A percentile compares a stretch with the other conserved stretches of the same genome.
Conservation (phyloP, 2,888 invertebrate species). For the Entomobrya multifasciata region DNA sequence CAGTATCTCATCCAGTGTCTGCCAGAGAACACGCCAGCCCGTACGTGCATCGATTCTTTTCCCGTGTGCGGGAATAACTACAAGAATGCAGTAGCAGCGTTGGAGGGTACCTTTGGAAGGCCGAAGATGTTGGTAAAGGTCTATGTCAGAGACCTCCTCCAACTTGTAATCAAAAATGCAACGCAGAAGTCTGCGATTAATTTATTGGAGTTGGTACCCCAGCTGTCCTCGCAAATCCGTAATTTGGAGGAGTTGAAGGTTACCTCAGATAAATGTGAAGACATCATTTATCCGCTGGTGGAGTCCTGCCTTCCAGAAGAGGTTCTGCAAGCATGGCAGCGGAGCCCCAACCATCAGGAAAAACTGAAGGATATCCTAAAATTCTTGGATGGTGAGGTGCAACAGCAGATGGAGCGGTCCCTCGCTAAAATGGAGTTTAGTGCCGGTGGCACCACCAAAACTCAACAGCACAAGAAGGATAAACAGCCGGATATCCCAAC, state of each 20-base stretch:
- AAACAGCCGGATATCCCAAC: background rate
- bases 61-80: no score
- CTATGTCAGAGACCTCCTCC: slow-evolving; percentile 59
- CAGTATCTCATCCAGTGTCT: no score
- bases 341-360: background rate
- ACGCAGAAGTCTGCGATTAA: background rate
- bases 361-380: slow-evolving; percentile 3
- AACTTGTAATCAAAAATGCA: slow-evolving; percentile 24
- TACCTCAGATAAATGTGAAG: slow-evolving; percentile 23
- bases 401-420: background rate
- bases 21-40: no score
- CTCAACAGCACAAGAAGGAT: background rate
- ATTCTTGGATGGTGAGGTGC: slow-evolving; percentile 45
- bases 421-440: slow-evolving; percentile 21
- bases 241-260: slow-evolving; percentile 16
- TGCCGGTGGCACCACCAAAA: background rate
- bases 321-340: slow-evolving; percentile 5
- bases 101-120: no score
- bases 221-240: background rate
- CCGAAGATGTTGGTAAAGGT: no score
- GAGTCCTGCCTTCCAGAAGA: slow-evolving; percentile 40
- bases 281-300: slow-evolving; percentile 15
- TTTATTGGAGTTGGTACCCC: background rate
- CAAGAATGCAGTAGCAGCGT: no score
- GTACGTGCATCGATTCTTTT: no score